A percentile compares a stretch with the other conserved stretches of the same genome.
These are phyloP conservation scores for Macroramphosus scolopax DNA, from an alignment of 2,797 vertebrate species.

Conservation along the genomic window DNA sequence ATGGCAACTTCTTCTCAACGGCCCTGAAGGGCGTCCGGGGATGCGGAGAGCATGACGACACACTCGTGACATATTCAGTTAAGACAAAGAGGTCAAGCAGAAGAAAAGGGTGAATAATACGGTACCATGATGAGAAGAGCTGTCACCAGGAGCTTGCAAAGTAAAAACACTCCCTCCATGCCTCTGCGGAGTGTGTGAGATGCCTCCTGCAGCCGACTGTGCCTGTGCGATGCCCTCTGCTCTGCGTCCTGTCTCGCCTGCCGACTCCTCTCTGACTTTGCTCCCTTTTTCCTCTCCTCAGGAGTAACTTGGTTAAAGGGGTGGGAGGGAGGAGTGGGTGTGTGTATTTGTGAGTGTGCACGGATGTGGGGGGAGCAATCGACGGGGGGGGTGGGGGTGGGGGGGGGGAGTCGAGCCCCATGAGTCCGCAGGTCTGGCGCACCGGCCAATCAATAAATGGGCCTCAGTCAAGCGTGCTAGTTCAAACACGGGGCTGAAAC, in stretches of 20 bases:
- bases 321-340: constrained; percentile 27
- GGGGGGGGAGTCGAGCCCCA: constrained; percentile 35
- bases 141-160: constrained; percentile 78
- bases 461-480: constrained; percentile 79
- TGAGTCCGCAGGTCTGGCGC: constrained; percentile 75
- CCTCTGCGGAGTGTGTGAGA: constrained; percentile 30
- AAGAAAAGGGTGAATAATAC: constrained; percentile 28
- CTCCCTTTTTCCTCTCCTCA: constrained; percentile 52
- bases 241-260: constrained; percentile 49
- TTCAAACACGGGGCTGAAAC: constrained; percentile 76
- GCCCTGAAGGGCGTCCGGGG: too few species aligned
- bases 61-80: too few species aligned
- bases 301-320: constrained; percentile 45
- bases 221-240: constrained; percentile 41
- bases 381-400: constrained; percentile 29
- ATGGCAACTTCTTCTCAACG: too few species aligned
- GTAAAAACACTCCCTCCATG: constrained; percentile 80
- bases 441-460: constrained; percentile 83
- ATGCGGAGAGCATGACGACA: too few species aligned
- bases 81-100: not conserved
- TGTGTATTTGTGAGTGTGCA: constrained; percentile 16
- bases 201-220: constrained; percentile 16
- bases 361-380: constrained; percentile 43
- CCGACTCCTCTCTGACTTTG: constrained; percentile 68
- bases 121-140: constrained; percentile 84